Evolutionary conservation across 2,888 invertebrate genomes (phyloP).

Genomic region (Osmoderma eremita): DNA sequence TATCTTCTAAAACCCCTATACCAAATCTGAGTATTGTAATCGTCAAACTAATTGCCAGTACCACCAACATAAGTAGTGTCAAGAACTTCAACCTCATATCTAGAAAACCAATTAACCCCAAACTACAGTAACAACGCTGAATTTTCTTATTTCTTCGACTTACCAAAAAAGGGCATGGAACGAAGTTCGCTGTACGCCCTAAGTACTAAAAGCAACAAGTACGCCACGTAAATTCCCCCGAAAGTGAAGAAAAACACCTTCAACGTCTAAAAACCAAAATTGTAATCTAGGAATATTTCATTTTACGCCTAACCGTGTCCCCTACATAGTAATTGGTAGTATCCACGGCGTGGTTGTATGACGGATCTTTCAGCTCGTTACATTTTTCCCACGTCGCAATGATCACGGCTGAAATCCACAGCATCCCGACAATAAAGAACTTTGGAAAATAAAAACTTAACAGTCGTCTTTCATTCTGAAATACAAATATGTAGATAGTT

Average conservation of each 20-base stretch:
- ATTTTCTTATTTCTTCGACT: conserved; percentile 57
- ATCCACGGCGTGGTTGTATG: conserved; percentile 89
- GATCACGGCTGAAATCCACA: conserved; percentile 88
- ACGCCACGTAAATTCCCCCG: conserved; percentile 85
- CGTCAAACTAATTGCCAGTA: conserved; percentile 76
- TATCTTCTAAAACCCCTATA: conserved; percentile 89
- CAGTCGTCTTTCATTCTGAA: conserved; percentile 86
- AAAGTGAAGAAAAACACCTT: conserved; percentile 91
- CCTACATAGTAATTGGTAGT: conserved; percentile 84
- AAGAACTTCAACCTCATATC: conserved; percentile 92
- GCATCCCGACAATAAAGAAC: conserved; percentile 82
- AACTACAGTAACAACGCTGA: neutral
- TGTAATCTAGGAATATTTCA: conserved; percentile 1
- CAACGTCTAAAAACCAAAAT: conserved; percentile 74
- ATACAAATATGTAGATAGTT: conserved; percentile 27
- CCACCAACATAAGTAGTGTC: conserved; percentile 85
- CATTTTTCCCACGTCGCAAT: conserved; percentile 91
- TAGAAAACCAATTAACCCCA: conserved; percentile 63
- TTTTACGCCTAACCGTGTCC: conserved; percentile 44
- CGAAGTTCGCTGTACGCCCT: conserved; percentile 93
- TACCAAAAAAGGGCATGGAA: conserved; percentile 98
- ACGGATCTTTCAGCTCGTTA: conserved; percentile 89
- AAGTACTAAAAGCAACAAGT: conserved; percentile 83
- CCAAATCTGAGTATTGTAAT: conserved; percentile 88
- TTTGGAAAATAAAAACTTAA: conserved; percentile 92